Evolutionary conservation across 2,888 invertebrate genomes (phyloP), one percentile per base, ranked within the genome.

Genomic region (Bedellia somnulentella): DNA sequence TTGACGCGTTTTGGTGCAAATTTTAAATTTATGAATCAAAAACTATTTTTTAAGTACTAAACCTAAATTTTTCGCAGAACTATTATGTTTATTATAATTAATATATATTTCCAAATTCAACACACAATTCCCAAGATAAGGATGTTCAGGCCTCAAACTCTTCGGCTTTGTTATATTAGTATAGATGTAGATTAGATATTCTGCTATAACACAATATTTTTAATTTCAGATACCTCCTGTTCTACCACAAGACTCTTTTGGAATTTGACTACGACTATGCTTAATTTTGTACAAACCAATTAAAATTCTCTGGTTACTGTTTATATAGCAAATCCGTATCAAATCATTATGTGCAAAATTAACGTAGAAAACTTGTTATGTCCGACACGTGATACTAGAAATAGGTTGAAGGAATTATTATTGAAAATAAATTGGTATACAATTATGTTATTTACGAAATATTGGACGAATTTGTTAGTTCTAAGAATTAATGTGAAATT

Each of bases 181-280:
- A 5, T 5, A 6, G 18, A 18, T 9, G 18, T 6, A 6, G 9
- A 18, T 9, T 9, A 18, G 18, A 5, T 18, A 9, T 18, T 18
- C 9, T 5, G 18, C 18, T 18, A 18, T 6, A 9, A 18, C 18
- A 5, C 18, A 6, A 18, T 18, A 18, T 18, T 5, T 18, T 18
- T 46, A 47, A 44, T 83, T 81, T 40, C 80, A 93, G 93, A 46
- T 96, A 95, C 68, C 81, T 96, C 37, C 81, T 97, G 38, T 97
- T 96, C 79, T 97, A 97, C 71, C 95, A 96, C 78, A 95, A 96
- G 73, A 92, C 93, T 66, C 87, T 93, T 39, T 70, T 96, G 68
- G 93, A 93, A 56, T 96, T 93, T 48, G 86, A 85, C 39, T 61
- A 62, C 40, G 66, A 64, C 26, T 51, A 43, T 17, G 36, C 43